phyloP scores from a whole-genome alignment of 2,113 vertebrate species.

The Neolamprologus devosi region DNA sequence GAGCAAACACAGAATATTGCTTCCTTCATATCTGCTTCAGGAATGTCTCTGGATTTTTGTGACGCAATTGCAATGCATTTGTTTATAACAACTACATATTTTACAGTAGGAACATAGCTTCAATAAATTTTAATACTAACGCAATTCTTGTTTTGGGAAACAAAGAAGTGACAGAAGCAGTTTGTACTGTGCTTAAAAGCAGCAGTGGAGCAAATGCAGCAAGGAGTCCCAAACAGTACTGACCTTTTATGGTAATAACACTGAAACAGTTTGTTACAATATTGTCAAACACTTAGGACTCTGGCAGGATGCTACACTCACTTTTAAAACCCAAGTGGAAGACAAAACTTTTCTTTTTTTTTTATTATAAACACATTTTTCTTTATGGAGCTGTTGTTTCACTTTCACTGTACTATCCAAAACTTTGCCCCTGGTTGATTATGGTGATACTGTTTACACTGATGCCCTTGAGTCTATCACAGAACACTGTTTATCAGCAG shows the following conservation, averaged over 20 bases:
- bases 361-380: neutral
- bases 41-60: rapidly evolving
- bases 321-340: neutral
- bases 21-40: neutral
- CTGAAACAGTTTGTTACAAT: neutral
- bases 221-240: neutral
- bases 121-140: neutral
- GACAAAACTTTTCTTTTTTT: neutral
- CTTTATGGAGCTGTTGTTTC: neutral
- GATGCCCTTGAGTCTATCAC: neutral
- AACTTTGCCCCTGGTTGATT: neutral
- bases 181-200: neutral
- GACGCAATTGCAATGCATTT: neutral
- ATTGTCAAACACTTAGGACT: neutral
- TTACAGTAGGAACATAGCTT: neutral
- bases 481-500: neutral
- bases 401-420: neutral
- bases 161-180: neutral
- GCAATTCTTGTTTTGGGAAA: neutral
- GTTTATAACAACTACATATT: neutral
- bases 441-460: neutral
- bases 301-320: neutral
- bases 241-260: neutral
- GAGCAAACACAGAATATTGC: neutral
- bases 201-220: neutral